Percentiles rank a stretch among this genome's conserved stretches.
These are phyloP conservation scores for Tricholaema leucomelas DNA, from an alignment of 2,113 vertebrate species.

Conservation along the genomic window DNA sequence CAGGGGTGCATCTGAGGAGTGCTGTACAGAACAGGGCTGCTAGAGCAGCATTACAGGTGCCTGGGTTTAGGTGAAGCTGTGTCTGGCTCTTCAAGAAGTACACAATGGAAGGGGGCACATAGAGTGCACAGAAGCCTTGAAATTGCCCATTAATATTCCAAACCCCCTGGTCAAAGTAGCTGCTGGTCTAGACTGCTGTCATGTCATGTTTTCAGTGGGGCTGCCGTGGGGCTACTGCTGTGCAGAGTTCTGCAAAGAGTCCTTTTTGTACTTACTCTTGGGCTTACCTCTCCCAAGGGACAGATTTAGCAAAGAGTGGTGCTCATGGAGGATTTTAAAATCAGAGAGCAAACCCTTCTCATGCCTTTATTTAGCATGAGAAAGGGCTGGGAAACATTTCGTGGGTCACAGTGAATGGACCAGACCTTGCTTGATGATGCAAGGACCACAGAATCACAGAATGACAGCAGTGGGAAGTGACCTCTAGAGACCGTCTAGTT, in stretches of 20 bases:
- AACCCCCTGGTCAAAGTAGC: background rate
- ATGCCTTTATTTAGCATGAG: background rate
- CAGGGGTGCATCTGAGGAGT: background rate
- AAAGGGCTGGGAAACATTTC: background rate
- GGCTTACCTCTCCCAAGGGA: background rate
- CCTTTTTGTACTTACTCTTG: background rate
- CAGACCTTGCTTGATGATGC: too few species aligned
- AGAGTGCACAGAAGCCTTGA: background rate
- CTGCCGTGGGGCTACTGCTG: background rate
- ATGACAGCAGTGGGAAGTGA: too few species aligned
- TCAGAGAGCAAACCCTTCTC: background rate
- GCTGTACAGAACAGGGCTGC: background rate
- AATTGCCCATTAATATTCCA: background rate
- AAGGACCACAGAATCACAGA: too few species aligned
- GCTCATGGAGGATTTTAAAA: background rate
- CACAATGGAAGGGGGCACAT: background rate
- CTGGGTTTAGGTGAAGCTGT: background rate
- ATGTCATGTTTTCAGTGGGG: background rate
- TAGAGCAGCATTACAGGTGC: background rate
- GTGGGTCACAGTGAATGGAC: rapidly evolving
- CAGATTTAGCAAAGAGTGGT: background rate
- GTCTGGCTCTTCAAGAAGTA: background rate
- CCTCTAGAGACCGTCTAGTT: too few species aligned
- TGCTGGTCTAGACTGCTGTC: background rate
- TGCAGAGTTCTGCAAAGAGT: background rate